Evolutionary conservation across 2,888 invertebrate genomes (phyloP).

Genomic region (Sminthurides aquaticus): DNA sequence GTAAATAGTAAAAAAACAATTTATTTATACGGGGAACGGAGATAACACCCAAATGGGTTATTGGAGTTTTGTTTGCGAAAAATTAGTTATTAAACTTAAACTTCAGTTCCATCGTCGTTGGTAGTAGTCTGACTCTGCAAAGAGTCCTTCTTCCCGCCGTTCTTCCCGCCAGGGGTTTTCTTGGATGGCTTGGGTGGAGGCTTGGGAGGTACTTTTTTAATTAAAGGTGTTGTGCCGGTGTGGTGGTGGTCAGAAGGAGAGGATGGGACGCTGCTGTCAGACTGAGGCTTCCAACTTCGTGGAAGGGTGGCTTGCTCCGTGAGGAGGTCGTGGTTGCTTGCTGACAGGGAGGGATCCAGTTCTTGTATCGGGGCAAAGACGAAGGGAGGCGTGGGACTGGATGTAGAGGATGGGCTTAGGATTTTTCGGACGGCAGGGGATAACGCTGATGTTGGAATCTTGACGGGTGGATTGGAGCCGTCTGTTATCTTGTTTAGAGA

Average conservation of each 20-base stretch:
- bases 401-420: constrained; percentile 18
- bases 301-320: constrained; percentile 24
- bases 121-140: background rate
- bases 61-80: no score
- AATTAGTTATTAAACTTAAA: no score
- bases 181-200: constrained; percentile 44
- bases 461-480: constrained; percentile 23
- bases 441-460: constrained; percentile 13
- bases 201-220: constrained; percentile 37
- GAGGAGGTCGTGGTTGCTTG: constrained; percentile 4
- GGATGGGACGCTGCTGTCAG: constrained; percentile 3
- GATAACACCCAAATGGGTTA: no score
- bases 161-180: constrained; percentile 30
- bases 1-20: no score
- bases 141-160: background rate
- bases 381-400: constrained; percentile 24
- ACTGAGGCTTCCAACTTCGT: constrained; percentile 20
- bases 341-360: constrained; percentile 16
- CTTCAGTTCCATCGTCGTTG: constrained; percentile 43
- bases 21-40: no score
- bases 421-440: constrained; percentile 22
- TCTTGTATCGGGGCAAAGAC: constrained; percentile 38
- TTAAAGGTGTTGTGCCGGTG: constrained; percentile 5
- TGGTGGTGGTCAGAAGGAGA: constrained; percentile 17
- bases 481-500: constrained; percentile 65